Evolutionary conservation across 2,113 vertebrate genomes (phyloP).

Genomic region (Perca flavescens): DNA sequence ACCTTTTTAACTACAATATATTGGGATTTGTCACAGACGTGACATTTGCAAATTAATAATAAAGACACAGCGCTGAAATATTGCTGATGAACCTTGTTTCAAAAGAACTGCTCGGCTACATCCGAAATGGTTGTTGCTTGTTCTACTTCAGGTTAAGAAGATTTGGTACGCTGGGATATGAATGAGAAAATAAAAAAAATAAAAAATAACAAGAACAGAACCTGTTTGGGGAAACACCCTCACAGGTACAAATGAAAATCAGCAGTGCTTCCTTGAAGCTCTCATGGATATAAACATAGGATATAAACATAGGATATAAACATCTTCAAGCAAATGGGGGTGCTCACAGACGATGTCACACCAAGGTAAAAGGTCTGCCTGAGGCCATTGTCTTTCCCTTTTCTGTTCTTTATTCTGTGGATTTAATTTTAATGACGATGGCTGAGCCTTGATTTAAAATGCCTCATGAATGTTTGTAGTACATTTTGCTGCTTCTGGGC

Average conservation of each 20-base stretch:
- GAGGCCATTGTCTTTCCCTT: conserved; percentile 18
- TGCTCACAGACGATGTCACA: conserved; percentile 38
- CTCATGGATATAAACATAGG: conserved; percentile 36
- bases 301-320: conserved; percentile 24
- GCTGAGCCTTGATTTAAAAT: conserved; percentile 22
- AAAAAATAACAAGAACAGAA: conserved; percentile 7
- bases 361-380: conserved; percentile 61
- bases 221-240: conserved; percentile 43
- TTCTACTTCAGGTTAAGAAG: neutral
- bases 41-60: conserved; percentile 19
- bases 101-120: neutral
- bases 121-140: neutral
- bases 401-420: conserved; percentile 13
- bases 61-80: neutral
- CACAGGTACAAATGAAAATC: conserved; percentile 28
- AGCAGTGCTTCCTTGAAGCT: conserved; percentile 15
- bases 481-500: conserved; percentile 6
- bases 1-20: neutral
- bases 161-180: neutral
- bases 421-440: conserved; percentile 50
- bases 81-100: neutral
- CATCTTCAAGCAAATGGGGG: conserved; percentile 20
- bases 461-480: conserved; percentile 20
- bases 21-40: neutral
- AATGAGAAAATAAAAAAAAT: conserved; percentile 21